A percentile compares a stretch with the other conserved stretches of the same genome.
Evolutionary conservation across 2,113 vertebrate genomes (phyloP).

Genomic region (Callopanchax toddi): DNA sequence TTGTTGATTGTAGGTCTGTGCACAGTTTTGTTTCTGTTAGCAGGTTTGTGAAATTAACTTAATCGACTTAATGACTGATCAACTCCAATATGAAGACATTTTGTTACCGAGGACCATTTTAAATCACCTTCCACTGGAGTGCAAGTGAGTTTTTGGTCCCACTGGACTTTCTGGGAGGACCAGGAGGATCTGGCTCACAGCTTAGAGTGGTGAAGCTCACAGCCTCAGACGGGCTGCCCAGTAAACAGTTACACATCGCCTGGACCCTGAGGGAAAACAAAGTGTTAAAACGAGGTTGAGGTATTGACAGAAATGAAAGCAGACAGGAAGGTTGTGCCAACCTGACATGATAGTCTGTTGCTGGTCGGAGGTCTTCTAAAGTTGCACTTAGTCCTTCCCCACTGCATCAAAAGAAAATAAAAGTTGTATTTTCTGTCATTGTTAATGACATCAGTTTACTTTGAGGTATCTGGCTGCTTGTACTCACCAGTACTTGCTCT

Average conservation of each 20-base stretch:
- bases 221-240: slow-evolving; percentile 87
- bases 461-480: neutral
- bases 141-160: slow-evolving; percentile 93
- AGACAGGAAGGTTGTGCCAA: slow-evolving; percentile 63
- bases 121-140: slow-evolving; percentile 89
- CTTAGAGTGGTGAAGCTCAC: slow-evolving; percentile 91
- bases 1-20: too few species aligned
- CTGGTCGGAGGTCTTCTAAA: slow-evolving; percentile 93
- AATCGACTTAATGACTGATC: neutral
- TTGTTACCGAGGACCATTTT: neutral
- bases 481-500: slow-evolving; percentile 84
- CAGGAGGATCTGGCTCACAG: slow-evolving; percentile 92
- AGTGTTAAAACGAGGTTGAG: slow-evolving; percentile 3
- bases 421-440: neutral
- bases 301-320: neutral
- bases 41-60: neutral
- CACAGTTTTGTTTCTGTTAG: neutral
- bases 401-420: slow-evolving; percentile 66
- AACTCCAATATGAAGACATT: neutral
- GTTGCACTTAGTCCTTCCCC: slow-evolving; percentile 89
- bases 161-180: slow-evolving; percentile 89
- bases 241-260: slow-evolving; percentile 87
- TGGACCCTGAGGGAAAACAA: slow-evolving; percentile 82
- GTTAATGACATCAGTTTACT: neutral
- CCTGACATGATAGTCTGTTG: slow-evolving; percentile 96